Evolutionary conservation across 1,140 invertebrate genomes (phyloP), one percentile per base, ranked within the genome.

Genomic region (Drosophila virilis): DNA sequence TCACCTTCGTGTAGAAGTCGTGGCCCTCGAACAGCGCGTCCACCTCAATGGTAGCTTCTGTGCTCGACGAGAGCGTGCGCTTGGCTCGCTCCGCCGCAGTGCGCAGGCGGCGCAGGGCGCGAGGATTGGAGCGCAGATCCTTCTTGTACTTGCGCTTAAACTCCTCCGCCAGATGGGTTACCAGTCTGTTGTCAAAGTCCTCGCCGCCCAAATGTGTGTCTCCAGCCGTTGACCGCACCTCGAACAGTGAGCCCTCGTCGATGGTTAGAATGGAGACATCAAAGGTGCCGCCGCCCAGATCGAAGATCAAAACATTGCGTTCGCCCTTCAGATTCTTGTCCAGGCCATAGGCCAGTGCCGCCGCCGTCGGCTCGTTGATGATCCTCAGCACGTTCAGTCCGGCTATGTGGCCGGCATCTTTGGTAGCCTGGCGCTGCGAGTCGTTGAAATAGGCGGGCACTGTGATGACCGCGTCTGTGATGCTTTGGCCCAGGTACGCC

Each of bases 231-330:
- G 96, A 94, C 91, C 94, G 95, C 1, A 97, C 96, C 93, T 97
- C 95, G 83, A 96, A 96, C 38, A 96, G 89, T 0, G 95, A 95
- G 10, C 97, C 97, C 92, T 98, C 96, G 72, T 96, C 96, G 91
- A 98, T 98, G 59, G 96, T 95, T 2, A 98, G 91, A 57, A 98
- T 95, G 13, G 97, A 98, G 0, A 98, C 97, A 92, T 98, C 97
- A 75, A 96, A 96, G 46, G 95, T 96, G 33, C 96, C 95, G 58
- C 95, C 95, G 8, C 96, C 96, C 33, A 96, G 92, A 88, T 96
- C 96, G 69, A 96, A 96, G 61, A 96, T 96, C 0, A 96, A 92
- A 2, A 96, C 95, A 78, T 95, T 96, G 72, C 94, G 95, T 73
- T 96, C 95, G 1, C 97, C 97, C 93, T 95, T 94, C 1, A 94